These are phyloP conservation scores for Tetragnatha versicolor DNA, from an alignment of 1,140 invertebrate species.

Conservation along the genomic window DNA sequence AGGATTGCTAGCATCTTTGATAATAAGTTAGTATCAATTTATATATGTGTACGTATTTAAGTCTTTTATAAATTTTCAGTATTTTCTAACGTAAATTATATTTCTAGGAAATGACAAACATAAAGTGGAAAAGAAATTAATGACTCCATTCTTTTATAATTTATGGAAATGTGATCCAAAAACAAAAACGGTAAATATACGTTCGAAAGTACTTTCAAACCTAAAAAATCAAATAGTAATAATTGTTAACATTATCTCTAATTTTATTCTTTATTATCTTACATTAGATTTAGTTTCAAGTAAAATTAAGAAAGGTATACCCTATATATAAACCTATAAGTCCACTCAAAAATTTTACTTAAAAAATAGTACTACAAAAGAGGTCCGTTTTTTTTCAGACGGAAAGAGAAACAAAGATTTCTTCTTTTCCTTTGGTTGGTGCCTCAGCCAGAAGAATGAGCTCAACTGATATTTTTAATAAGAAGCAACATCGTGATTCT, in stretches of 20 bases:
- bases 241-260: neutral
- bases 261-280: neutral
- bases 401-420: constrained; percentile 2
- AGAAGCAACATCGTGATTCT: neutral
- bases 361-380: neutral
- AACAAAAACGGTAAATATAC: constrained; percentile 4
- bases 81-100: neutral
- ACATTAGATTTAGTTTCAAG: neutral
- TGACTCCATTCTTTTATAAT: constrained; percentile 48
- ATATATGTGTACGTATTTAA: neutral
- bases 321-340: neutral
- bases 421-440: constrained; percentile 9
- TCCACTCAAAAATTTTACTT: neutral
- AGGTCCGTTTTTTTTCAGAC: neutral
- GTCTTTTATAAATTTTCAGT: neutral
- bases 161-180: constrained; percentile 39
- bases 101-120: constrained; percentile 33
- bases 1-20: constrained; percentile 28
- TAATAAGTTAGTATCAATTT: constrained; percentile 12
- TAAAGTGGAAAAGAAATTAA: constrained; percentile 33
- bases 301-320: neutral
- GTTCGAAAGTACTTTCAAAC: no score
- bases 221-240: neutral
- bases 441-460: neutral
- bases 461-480: constrained; percentile 27